phyloP scores from a whole-genome alignment of 2,888 invertebrate genomes.

The Scelioninae gen. 1 region DNA sequence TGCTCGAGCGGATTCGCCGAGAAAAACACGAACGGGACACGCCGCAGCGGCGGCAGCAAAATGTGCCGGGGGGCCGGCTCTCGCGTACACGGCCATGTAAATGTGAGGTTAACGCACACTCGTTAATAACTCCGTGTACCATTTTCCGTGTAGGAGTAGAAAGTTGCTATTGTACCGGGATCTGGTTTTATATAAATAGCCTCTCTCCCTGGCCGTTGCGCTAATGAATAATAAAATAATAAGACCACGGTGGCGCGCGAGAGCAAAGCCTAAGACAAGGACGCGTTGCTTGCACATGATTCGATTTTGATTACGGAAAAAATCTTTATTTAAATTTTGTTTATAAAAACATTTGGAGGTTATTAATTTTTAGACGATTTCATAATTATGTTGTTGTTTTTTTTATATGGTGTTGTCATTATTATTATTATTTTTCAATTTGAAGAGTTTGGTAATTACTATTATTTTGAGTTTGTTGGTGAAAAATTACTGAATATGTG shows the following conservation, averaged over 20 bases:
- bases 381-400: too few relatives aligned
- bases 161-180: constrained; percentile 83
- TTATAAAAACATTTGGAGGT: too few relatives aligned
- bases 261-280: constrained; percentile 19
- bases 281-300: not conserved
- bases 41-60: constrained; percentile 23
- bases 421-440: too few relatives aligned
- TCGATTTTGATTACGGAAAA: not conserved
- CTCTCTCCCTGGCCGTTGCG: constrained; percentile 68
- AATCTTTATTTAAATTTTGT: not conserved
- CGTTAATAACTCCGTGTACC: constrained; percentile 71
- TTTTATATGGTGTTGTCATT: too few relatives aligned
- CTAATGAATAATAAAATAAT: constrained; percentile 73
- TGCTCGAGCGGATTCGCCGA: constrained; percentile 48
- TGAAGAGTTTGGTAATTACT: too few relatives aligned
- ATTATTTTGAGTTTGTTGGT: too few relatives aligned
- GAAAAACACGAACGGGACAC: constrained; percentile 50
- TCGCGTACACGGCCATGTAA: constrained; percentile 49
- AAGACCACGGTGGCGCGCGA: constrained; percentile 40
- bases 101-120: constrained; percentile 65
- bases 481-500: too few relatives aligned
- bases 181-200: constrained; percentile 83
- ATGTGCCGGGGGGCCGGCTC: constrained; percentile 35
- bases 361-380: too few relatives aligned
- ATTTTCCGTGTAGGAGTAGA: constrained; percentile 81